phyloP scores from a whole-genome alignment of 1,140 invertebrate species.

The Drosophila bocki region DNA sequence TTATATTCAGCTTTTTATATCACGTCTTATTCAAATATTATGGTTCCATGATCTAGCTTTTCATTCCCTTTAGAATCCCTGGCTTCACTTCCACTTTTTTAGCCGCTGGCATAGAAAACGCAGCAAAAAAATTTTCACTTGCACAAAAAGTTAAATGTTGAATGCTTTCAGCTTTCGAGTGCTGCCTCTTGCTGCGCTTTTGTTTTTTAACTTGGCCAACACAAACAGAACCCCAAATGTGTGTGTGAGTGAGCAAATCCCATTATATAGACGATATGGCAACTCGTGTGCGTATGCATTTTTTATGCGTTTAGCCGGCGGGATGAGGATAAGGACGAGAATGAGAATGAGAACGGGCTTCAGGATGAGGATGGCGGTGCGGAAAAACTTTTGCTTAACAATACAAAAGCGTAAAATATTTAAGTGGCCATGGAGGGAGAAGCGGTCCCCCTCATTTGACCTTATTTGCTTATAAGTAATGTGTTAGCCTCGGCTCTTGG shows the following conservation, averaged over 20 bases:
- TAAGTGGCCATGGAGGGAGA: slow-evolving; percentile 45
- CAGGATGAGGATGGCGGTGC: slow-evolving; percentile 10
- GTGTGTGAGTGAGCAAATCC: slow-evolving; percentile 29
- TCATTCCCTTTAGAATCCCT: slow-evolving; percentile 4
- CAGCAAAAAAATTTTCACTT: slow-evolving; percentile 14
- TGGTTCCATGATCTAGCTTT: slow-evolving; percentile 19
- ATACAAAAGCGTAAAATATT: slow-evolving; percentile 70
- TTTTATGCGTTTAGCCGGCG: slow-evolving; percentile 47
- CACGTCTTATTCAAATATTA: slow-evolving; percentile 10
- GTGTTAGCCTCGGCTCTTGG: slow-evolving; percentile 50
- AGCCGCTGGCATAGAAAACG: slow-evolving; percentile 3
- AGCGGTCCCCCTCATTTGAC: slow-evolving; percentile 37
- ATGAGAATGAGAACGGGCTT: not conserved
- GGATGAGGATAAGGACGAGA: not conserved
- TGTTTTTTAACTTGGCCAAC: slow-evolving; percentile 39
- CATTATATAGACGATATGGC: slow-evolving; percentile 51
- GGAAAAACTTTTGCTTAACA: slow-evolving; percentile 62
- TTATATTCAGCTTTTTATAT: slow-evolving; percentile 22
- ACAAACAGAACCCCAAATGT: slow-evolving; percentile 13
- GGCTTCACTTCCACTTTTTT: slow-evolving; percentile 31
- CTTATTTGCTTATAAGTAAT: slow-evolving; percentile 63
- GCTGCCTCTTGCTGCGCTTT: slow-evolving; percentile 27
- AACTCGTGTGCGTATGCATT: slow-evolving; percentile 55
- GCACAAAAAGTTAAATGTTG: slow-evolving; percentile 50
- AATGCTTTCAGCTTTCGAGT: slow-evolving; percentile 37